Base-by-base conservation (phyloP, 1,140 invertebrate genomes). In the Ceratitis capitata region DNA sequence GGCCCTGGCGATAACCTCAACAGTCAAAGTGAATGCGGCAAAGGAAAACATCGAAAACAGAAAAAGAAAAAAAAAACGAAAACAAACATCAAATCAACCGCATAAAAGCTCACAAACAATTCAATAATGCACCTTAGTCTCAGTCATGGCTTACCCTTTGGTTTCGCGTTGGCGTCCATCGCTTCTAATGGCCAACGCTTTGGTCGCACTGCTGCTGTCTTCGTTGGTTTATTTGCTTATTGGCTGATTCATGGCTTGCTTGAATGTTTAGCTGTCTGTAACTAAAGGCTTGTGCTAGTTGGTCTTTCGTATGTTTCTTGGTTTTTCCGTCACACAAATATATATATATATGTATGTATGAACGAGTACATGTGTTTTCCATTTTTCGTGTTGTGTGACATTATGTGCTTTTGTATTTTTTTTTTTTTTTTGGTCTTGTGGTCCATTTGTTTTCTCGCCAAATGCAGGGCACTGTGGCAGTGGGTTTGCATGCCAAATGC, bases 381-480 rank as follows among this genome's bases (percentile, higher is more conserved):
- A n/a, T n/a, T n/a, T n/a, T n/a, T n/a, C 51, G 6, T 23, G 51
- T 56, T 56, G 51, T 23, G 6, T 56, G 51, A n/a, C 51, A 56
- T 9, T 56, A 5, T 23, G 14, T 39, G 42, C 23, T 42, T 78
- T 23, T 42, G 49, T n/a, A 1, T 23, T 7, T 64, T 23, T 64
- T 29, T 12, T 78, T 78, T 35, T 14, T 14, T 32, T 19, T 23
- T 64, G 58, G 9, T 64, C 29, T 61, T 78, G 9, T 10, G 23
- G 12, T 2, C 69, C 32, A 47, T 47, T 19, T 26, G 35, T 7
- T 42, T 42, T 78, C 39, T n/a, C 39, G 32, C 32, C 1, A 78
- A 69, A 78, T 78, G 39, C 39, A 45, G 69, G 69, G 69, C 69
- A 78, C 69, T 78, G 69, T 78, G 69, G 39, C 69, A 78, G 69